phyloP scores from a whole-genome alignment of 2,113 vertebrate genomes.

The Panthera tigris region DNA sequence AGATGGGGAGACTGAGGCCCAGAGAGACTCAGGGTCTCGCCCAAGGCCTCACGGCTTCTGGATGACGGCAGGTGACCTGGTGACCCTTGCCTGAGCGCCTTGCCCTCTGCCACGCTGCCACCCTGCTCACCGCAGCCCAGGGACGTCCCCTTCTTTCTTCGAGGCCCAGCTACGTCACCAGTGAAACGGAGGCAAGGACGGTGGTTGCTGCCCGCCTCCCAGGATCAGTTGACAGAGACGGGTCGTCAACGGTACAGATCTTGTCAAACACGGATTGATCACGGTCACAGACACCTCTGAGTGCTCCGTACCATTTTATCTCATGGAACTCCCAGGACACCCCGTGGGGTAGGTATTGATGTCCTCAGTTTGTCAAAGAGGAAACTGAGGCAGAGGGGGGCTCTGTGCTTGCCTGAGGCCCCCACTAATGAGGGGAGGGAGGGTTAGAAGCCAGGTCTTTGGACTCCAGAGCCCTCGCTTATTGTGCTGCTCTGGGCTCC shows the following conservation, averaged over 20 bases:
- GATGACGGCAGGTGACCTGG: not conserved
- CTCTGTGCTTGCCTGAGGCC: not conserved
- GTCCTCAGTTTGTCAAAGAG: not conserved
- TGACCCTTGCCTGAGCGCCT: not conserved
- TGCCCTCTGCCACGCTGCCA: not conserved
- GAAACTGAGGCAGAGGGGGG: not conserved
- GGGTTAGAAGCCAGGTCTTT: not conserved
- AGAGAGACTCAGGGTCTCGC: not conserved
- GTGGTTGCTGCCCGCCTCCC: not conserved
- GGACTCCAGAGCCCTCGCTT: not conserved
- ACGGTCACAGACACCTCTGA: not conserved
- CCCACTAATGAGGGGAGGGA: not conserved
- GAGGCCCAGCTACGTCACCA: not conserved
- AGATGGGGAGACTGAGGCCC: not conserved
- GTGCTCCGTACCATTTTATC: not conserved
- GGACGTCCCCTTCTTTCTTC: not conserved
- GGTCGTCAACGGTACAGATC: not conserved
- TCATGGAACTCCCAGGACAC: not conserved
- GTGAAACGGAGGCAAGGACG: not conserved
- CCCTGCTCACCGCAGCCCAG: not conserved
- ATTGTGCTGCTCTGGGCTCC: not conserved
- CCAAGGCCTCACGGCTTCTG: not conserved
- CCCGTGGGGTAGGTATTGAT: not conserved
- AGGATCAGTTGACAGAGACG: not conserved
- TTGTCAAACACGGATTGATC: rapidly evolving